Evolutionary conservation across 2,888 invertebrate genomes (phyloP).

Genomic region (Andricus quercusramuli): DNA sequence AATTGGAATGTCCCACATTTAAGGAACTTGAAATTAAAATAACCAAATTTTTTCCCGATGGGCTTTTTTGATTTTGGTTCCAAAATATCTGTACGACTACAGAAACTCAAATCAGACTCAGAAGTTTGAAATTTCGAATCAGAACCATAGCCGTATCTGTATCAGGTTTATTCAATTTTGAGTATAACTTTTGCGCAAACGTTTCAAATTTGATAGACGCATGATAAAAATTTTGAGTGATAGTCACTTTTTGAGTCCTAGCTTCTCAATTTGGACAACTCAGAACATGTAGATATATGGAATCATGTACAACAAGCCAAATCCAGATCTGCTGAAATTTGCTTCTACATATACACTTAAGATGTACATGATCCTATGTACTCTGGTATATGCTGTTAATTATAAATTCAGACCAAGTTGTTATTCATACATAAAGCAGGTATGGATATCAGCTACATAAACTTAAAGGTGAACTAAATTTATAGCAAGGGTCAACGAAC

Average conservation of each 20-base stretch:
- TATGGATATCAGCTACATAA: constrained; percentile 18
- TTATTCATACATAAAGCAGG: constrained; percentile 20
- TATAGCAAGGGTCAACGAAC: constrained; percentile 52
- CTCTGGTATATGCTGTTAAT: constrained; percentile 13
- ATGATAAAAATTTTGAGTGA: not conserved
- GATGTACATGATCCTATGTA: constrained; percentile 5
- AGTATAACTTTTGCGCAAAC: no score
- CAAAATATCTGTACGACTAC: no score
- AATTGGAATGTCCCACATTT: no score
- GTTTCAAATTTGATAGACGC: no score
- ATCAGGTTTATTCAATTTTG: no score
- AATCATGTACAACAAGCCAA: not conserved
- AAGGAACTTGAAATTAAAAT: no score
- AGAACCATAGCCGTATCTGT: no score
- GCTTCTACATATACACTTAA: constrained; percentile 1
- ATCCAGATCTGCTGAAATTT: not conserved
- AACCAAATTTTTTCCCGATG: no score
- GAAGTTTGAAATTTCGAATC: no score
- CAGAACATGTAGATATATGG: not conserved
- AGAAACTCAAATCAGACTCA: no score
- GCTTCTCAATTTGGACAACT: not conserved
- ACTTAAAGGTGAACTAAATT: constrained; percentile 18
- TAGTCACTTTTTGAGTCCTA: not conserved
- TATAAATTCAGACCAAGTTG: constrained; percentile 26
- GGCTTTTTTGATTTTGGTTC: no score